Conservation (phyloP, 2,888 invertebrate species). For the Ditula angustiorana region DNA sequence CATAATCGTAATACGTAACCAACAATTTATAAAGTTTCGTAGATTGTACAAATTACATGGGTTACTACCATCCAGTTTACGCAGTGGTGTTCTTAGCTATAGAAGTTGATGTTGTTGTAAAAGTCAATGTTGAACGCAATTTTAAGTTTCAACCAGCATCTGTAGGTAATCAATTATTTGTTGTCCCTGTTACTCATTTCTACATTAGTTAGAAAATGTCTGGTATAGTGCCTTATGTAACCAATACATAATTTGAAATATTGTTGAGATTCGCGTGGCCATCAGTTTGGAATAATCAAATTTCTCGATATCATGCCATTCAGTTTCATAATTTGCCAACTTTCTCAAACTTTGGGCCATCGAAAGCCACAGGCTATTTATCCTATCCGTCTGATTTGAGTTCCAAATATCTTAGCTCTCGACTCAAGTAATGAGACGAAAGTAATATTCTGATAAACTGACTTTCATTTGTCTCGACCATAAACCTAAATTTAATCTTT, state of each 20-base stretch:
- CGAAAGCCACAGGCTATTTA: conserved; percentile 5
- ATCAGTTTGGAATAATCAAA: neutral
- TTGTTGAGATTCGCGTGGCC: neutral
- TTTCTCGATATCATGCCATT: conserved; percentile 3
- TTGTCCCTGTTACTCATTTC: too few relatives aligned
- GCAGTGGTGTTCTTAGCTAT: too few relatives aligned
- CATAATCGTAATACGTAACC: too few relatives aligned
- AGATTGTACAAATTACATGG: too few relatives aligned
- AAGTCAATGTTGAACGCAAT: too few relatives aligned
- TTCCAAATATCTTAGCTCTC: neutral
- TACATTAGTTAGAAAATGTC: too few relatives aligned
- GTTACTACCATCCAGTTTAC: too few relatives aligned
- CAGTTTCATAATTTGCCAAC: conserved; percentile 15
- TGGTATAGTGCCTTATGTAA: neutral
- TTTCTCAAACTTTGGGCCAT: conserved; percentile 4
- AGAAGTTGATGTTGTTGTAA: too few relatives aligned
- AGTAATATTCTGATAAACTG: neutral
- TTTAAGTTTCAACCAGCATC: too few relatives aligned
- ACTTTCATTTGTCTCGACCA: neutral
- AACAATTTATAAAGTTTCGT: too few relatives aligned
- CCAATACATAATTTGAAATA: neutral
- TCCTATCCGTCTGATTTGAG: conserved; percentile 3
- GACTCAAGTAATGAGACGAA: neutral
- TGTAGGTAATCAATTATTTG: too few relatives aligned
- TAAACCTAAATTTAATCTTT: neutral